These are phyloP conservation scores for Fundulus diaphanus DNA, from an alignment of 2,797 vertebrate genomes.

Conservation along the genomic window DNA sequence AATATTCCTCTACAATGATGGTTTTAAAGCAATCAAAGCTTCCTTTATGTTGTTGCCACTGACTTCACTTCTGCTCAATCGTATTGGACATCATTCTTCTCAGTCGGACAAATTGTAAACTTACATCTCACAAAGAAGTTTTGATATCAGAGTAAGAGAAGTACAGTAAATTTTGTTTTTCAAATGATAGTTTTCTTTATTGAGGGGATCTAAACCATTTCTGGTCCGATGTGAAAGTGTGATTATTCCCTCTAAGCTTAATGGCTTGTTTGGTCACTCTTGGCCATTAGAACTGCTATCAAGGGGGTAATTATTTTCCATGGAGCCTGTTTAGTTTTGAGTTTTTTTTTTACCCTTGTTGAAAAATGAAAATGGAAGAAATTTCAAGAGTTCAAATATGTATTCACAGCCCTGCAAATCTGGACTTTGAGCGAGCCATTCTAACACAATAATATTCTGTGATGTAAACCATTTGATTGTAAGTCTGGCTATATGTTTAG, in stretches of 20 bases:
- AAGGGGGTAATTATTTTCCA: background rate
- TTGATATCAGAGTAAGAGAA: background rate
- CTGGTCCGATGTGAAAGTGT: background rate
- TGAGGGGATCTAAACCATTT: background rate
- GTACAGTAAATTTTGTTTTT: background rate
- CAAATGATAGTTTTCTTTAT: background rate
- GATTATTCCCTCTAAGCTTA: background rate
- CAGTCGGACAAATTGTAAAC: background rate
- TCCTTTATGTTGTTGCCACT: slow-evolving; percentile 40
- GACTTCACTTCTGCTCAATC: slow-evolving; percentile 37
- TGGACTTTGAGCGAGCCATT: background rate
- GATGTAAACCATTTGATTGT: background rate
- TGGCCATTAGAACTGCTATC: background rate
- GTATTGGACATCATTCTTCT: slow-evolving; percentile 31
- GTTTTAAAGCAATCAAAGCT: too few relatives aligned
- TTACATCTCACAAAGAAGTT: background rate
- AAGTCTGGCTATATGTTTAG: background rate
- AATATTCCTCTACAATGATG: slow-evolving; percentile 60
- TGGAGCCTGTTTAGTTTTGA: background rate
- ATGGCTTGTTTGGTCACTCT: background rate
- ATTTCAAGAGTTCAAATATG: background rate
- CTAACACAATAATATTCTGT: background rate
- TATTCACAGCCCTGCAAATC: background rate
- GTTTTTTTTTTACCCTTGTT: background rate
- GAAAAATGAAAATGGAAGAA: background rate